Evolutionary conservation across 2,797 vertebrate genomes (phyloP).

Genomic region (Sebastes paucispinis): DNA sequence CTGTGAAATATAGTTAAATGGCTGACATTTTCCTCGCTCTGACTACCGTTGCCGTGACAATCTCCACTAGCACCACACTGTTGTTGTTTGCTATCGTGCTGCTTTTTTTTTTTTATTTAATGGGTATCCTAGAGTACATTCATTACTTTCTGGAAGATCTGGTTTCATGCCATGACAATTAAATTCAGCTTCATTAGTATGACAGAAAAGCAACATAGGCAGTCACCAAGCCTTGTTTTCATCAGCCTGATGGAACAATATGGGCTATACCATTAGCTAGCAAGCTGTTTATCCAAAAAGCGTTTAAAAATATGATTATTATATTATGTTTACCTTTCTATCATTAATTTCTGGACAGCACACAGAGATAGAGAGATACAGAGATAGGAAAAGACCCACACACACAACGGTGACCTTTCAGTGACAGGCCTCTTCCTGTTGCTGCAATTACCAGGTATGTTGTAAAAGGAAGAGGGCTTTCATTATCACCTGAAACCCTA

Average conservation of each 20-base stretch:
- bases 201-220: not conserved
- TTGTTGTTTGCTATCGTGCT: no score
- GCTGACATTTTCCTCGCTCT: no score
- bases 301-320: not conserved
- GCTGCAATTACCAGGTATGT: conserved; percentile 22
- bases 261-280: not conserved
- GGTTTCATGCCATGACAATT: no score
- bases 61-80: no score
- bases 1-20: no score
- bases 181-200: no score
- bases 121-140: no score
- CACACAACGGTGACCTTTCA: not conserved
- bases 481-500: conserved; percentile 23
- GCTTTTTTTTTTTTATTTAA: no score
- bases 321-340: not conserved
- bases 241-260: not conserved
- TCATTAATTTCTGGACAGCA: conserved; percentile 17
- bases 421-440: conserved; percentile 1
- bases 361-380: not conserved
- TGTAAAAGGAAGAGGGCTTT: conserved; percentile 2
- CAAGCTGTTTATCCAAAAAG: not conserved
- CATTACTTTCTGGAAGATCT: no score
- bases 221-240: conserved; percentile 5
- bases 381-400: not conserved
- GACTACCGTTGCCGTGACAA: no score